phyloP scores from a whole-genome alignment of 2,888 invertebrate species.

The Troides helena region DNA sequence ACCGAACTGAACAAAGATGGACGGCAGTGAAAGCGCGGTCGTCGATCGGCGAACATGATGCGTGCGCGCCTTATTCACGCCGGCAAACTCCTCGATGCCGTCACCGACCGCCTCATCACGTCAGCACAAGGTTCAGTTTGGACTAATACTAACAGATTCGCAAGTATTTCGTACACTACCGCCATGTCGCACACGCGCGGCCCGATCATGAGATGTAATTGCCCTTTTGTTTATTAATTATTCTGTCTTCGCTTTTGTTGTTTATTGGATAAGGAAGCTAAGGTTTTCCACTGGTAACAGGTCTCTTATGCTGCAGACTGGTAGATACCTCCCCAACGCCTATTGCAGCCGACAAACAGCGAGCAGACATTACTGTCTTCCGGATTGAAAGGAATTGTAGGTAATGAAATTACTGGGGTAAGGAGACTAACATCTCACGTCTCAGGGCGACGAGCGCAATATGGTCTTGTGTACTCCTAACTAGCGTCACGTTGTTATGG shows the following conservation, averaged over 20 bases:
- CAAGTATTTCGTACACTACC: slow-evolving; percentile 63
- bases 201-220: slow-evolving; percentile 68
- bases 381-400: too few relatives aligned
- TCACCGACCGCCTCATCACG: slow-evolving; percentile 11
- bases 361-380: too few relatives aligned
- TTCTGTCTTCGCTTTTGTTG: slow-evolving; percentile 16
- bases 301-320: too few relatives aligned
- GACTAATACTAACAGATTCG: slow-evolving; percentile 10
- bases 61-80: slow-evolving; percentile 65
- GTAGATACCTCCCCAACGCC: too few relatives aligned
- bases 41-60: slow-evolving; percentile 70
- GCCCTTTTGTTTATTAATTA: slow-evolving; percentile 69
- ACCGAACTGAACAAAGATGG: slow-evolving; percentile 58
- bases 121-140: slow-evolving; percentile 35
- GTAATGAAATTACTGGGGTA: too few relatives aligned
- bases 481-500: too few relatives aligned
- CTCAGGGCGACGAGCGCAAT: too few relatives aligned
- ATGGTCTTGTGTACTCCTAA: too few relatives aligned
- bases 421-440: too few relatives aligned
- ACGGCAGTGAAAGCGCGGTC: slow-evolving; percentile 77
- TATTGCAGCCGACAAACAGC: too few relatives aligned
- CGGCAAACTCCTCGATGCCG: slow-evolving; percentile 43
- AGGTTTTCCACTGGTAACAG: too few relatives aligned
- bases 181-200: slow-evolving; percentile 61
- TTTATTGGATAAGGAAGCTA: neutral